Evolutionary conservation across 2,113 vertebrate species (phyloP), one percentile per base, ranked within the genome.

Genomic region (Pseudopipra pipra): DNA sequence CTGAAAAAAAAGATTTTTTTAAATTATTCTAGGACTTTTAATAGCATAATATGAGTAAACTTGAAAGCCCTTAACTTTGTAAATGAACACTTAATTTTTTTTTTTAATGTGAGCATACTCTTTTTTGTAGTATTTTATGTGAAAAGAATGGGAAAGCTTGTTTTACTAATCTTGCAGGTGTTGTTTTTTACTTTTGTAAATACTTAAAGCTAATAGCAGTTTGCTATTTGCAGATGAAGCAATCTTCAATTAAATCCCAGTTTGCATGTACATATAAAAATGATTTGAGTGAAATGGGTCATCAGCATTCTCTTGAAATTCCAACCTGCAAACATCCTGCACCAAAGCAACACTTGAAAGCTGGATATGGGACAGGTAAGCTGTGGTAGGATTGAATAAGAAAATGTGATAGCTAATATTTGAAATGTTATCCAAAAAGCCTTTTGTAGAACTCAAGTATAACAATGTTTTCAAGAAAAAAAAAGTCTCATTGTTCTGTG

Each of bases 231-330:
- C 96, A 99, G 99, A 86, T 98, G 77, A 98, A 92, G 58, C 97
- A 98, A 54, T 94, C 93, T 85, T 97, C 96, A 88, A 97, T 99
- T 88, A 98, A 98, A 78, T 99, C 99, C n/a, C 99, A 99, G 95
- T 99, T 99, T 97, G 98, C 99, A 56, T 99, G 99, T 96, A 99
- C 99, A 1, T 99, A 99, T 80, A 98, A 97, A 92, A 99, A 98
- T 5, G 97, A 98, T 7, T 90, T 62, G 70, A 85, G 61, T 56
- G 94, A 75, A 89, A 47, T 30, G 33, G 97, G 80, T 44, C 71
- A 24, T 84, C 91, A 77, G 27, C 87, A 93, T 33, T 98, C 98
- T 88, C 97, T 93, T 25, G 96, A 97, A 84, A 85, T 93, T 37
- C 93, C 97, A 44, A 95, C 96, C 85, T 98, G 96, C 24, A 30